phyloP scores from a whole-genome alignment of 2,113 vertebrate species.

The Amphilophus citrinellus region DNA sequence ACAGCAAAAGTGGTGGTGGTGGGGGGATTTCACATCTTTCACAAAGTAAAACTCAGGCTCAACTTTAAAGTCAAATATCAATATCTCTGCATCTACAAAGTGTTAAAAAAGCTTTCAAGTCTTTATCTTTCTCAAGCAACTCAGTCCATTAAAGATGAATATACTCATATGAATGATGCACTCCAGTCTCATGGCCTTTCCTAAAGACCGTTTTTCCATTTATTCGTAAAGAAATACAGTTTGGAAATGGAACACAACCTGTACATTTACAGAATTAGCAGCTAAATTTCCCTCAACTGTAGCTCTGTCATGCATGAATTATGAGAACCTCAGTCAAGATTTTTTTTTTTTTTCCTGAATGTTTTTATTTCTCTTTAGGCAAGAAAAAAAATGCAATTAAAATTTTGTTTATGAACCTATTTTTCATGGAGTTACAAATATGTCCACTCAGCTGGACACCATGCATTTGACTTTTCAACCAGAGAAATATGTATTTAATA shows the following conservation, averaged over 20 bases:
- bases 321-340: no score
- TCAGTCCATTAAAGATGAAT: constrained; percentile 6
- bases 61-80: neutral
- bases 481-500: no score
- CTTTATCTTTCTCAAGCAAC: neutral
- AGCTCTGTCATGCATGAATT: no score
- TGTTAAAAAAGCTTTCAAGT: neutral
- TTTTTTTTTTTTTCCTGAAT: no score
- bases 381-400: no score
- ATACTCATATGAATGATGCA: neutral
- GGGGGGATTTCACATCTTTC: neutral
- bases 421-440: no score
- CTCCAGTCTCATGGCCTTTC: neutral
- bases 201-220: neutral
- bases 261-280: neutral
- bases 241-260: neutral
- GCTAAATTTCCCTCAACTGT: neutral
- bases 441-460: no score
- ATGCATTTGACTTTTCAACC: no score
- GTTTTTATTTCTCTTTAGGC: no score
- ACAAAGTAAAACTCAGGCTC: neutral
- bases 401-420: no score
- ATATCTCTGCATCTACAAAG: neutral
- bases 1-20: neutral
- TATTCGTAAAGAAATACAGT: neutral